A percentile compares a stretch with the other conserved stretches of the same genome.
Conservation (phyloP, 2,888 invertebrate genomes). For the Lithodes maja region DNA sequence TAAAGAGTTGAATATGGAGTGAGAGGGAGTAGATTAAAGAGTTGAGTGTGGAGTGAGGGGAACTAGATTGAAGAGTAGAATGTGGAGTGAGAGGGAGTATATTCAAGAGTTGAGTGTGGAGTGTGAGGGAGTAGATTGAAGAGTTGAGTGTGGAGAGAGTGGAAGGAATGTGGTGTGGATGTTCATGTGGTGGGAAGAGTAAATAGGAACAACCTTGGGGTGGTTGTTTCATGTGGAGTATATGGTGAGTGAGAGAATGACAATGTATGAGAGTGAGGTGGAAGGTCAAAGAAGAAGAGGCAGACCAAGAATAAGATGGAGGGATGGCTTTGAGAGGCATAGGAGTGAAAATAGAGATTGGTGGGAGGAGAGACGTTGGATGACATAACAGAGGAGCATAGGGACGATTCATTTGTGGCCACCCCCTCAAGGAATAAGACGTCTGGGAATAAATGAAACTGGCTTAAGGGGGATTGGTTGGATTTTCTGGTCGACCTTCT, state of each 20-base stretch:
- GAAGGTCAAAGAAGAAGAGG: too few species aligned
- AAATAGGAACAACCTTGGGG: not conserved
- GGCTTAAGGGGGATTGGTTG: too few species aligned
- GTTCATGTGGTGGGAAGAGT: not conserved
- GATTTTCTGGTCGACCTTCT: too few species aligned
- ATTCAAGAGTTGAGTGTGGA: not conserved
- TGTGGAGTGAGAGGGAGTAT: not conserved
- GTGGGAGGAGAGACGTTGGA: too few species aligned
- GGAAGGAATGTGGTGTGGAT: not conserved
- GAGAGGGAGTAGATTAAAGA: not conserved
- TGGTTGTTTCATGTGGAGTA: not conserved
- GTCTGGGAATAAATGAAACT: too few species aligned
- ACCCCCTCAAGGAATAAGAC: too few species aligned
- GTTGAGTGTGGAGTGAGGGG: not conserved
- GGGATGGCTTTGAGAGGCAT: too few species aligned
- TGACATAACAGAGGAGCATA: too few species aligned
- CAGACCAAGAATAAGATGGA: too few species aligned
- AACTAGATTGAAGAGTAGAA: not conserved
- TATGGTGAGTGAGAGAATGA: not conserved
- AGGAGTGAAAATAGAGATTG: too few species aligned
- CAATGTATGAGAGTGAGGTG: not conserved
- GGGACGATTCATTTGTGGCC: too few species aligned
- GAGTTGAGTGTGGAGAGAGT: not conserved
- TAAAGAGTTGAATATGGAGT: not conserved
- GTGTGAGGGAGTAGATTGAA: not conserved